Conservation (phyloP, 2,797 vertebrate species). For the Clarias platycephalus region DNA sequence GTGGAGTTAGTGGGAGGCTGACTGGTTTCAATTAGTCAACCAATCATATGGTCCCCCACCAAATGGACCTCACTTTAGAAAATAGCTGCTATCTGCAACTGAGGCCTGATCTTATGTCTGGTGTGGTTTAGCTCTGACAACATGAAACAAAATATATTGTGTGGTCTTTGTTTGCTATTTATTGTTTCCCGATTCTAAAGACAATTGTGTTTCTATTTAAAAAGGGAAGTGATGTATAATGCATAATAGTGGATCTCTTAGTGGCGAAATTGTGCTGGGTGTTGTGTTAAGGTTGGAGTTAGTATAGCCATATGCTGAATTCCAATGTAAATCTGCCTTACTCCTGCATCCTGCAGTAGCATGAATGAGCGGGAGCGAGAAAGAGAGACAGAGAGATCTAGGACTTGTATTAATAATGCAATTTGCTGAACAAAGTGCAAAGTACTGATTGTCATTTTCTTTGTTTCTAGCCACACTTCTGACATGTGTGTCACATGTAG, state of each 20-base stretch:
- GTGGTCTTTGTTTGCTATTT: background rate
- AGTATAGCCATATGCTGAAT: background rate
- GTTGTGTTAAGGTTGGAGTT: constrained; percentile 9
- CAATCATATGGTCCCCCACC: background rate
- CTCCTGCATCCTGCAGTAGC: constrained; percentile 4
- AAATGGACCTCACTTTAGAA: constrained; percentile 7
- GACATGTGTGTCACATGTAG: background rate
- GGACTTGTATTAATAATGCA: constrained; percentile 79
- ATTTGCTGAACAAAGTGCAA: constrained; percentile 72
- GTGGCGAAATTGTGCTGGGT: constrained; percentile 19
- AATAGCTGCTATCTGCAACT: background rate
- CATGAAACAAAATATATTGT: background rate
- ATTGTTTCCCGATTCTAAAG: background rate
- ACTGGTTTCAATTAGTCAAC: background rate
- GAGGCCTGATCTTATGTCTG: background rate
- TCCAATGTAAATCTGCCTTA: background rate
- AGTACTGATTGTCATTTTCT: constrained; percentile 39
- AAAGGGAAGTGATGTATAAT: background rate
- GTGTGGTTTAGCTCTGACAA: background rate
- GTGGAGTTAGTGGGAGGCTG: background rate
- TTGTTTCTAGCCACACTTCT: background rate
- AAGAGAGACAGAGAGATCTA: constrained; percentile 66
- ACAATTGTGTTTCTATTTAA: background rate
- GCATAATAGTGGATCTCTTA: constrained; percentile 15
- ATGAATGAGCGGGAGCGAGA: background rate